A percentile compares a stretch with the other conserved stretches of the same genome.
Conservation (phyloP, 2,888 invertebrate species). For the Zootermopsis nevadensis region DNA sequence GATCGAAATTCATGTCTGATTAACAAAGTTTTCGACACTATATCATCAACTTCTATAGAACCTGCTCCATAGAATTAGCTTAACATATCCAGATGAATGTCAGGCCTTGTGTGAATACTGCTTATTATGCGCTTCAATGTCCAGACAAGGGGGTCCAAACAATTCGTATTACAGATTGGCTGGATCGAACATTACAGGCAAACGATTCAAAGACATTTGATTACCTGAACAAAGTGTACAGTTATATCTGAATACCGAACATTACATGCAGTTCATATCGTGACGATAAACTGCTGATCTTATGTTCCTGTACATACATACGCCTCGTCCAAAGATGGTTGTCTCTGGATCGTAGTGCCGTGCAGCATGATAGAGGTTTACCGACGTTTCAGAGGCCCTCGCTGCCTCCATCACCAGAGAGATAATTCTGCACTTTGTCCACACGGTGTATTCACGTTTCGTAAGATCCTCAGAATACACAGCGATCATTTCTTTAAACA, state of each 20-base stretch:
- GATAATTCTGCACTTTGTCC: too few species aligned
- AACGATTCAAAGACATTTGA: neutral
- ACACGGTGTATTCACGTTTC: too few species aligned
- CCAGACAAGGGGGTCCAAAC: neutral
- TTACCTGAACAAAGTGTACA: neutral
- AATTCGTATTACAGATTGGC: neutral
- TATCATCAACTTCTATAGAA: neutral
- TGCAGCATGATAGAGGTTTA: too few species aligned
- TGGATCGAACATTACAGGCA: neutral
- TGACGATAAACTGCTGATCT: too few species aligned
- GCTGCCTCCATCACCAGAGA: too few species aligned
- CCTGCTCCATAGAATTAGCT: neutral
- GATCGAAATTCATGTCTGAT: conserved; percentile 18
- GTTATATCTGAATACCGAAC: neutral
- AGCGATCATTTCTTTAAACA: too few species aligned
- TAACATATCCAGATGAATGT: conserved; percentile 2
- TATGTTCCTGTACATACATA: too few species aligned
- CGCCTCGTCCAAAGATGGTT: too few species aligned
- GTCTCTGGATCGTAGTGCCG: too few species aligned
- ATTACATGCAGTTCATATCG: too few species aligned
- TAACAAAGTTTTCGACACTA: neutral
- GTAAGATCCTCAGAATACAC: too few species aligned
- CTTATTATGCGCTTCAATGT: neutral
- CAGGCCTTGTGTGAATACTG: neutral
- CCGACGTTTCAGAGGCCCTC: too few species aligned